Evolutionary conservation across 2,113 vertebrate species (phyloP).

Genomic region (Campylorhamphus procurvoides): DNA sequence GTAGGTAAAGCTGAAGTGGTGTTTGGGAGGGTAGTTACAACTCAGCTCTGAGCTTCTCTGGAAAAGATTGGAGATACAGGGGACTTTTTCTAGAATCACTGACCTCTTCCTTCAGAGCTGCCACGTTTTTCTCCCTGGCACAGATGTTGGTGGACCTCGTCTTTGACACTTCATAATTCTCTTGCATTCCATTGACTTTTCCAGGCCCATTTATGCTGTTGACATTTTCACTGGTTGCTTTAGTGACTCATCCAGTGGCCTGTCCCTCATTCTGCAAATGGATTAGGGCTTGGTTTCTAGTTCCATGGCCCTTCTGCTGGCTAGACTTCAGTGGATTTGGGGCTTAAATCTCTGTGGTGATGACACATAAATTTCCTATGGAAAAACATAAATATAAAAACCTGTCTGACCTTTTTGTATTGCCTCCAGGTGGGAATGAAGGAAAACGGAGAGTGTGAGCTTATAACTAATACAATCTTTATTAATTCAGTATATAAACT

Average conservation of each 20-base stretch:
- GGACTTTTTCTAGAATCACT: neutral
- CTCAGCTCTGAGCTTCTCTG: neutral
- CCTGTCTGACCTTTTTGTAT: neutral
- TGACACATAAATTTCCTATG: neutral
- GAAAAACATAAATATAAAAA: neutral
- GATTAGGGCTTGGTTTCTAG: neutral
- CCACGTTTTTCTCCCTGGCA: neutral
- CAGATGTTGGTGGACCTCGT: neutral
- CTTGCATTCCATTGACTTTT: neutral
- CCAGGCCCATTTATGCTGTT: neutral
- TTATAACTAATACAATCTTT: neutral
- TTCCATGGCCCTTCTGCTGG: neutral
- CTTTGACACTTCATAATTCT: neutral
- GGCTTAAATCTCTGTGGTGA: neutral
- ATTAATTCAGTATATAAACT: neutral
- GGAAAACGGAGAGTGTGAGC: neutral
- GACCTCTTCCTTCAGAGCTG: neutral
- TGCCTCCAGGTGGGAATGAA: neutral
- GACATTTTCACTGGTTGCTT: neutral
- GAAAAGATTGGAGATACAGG: neutral
- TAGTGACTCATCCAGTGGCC: neutral
- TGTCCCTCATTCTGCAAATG: neutral
- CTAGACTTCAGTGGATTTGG: neutral
- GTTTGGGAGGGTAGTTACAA: neutral
- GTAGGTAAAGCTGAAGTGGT: neutral